These are phyloP conservation scores for Melinaea menophilus DNA, from an alignment of 2,888 invertebrate genomes.

Conservation along the genomic window DNA sequence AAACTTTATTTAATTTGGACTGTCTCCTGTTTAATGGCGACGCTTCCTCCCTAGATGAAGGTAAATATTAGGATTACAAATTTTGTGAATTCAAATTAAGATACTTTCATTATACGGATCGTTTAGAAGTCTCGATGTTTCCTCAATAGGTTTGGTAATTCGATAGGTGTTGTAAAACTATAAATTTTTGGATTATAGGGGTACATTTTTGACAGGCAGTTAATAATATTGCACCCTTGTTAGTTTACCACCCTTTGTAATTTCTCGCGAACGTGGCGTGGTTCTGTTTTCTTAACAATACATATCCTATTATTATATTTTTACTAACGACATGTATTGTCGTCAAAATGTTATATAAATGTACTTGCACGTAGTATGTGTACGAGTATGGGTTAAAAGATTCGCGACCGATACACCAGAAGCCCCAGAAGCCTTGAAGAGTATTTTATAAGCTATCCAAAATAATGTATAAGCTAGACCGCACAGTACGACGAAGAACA, in stretches of 20 bases:
- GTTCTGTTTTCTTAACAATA: conserved; percentile 7
- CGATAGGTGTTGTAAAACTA: conserved; percentile 44
- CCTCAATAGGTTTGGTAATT: conserved; percentile 38
- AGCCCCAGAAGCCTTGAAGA: conserved; percentile 51
- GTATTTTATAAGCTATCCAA: conserved; percentile 45
- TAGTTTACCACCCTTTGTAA: conserved; percentile 60
- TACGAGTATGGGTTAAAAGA: neutral
- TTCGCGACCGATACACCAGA: neutral
- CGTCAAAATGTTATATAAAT: no score
- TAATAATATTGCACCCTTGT: conserved; percentile 71
- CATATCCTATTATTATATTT: no score
- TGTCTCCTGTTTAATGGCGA: conserved; percentile 8
- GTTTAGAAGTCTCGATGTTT: neutral
- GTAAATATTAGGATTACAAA: conserved; percentile 5
- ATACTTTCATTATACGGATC: neutral
- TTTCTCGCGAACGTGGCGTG: conserved; percentile 38
- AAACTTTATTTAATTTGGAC: conserved; percentile 14
- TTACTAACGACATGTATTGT: no score
- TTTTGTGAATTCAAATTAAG: conserved; percentile 5
- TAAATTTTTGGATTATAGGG: conserved; percentile 61
- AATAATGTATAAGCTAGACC: conserved; percentile 39
- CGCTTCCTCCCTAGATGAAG: neutral
- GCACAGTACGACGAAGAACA: conserved; percentile 38
- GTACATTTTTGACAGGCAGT: conserved; percentile 64
- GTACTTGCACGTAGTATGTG: no score